Base-by-base conservation (phyloP, 2,113 vertebrate genomes). In the Corythornis cristatus region DNA sequence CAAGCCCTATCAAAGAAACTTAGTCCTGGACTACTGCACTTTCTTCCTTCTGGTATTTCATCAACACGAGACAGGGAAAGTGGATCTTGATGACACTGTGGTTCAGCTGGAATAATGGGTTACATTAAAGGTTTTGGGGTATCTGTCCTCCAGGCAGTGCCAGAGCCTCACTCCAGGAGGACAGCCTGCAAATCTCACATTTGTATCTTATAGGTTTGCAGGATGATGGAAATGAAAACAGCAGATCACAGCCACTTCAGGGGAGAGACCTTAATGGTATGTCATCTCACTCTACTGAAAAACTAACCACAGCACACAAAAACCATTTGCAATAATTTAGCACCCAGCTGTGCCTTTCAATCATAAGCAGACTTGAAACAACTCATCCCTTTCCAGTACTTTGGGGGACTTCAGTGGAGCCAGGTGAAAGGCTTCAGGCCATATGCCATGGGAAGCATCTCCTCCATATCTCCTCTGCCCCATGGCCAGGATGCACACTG, bases 161-260 rank as follows among this genome's bases (percentile, higher is more conserved):
- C 76, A 70, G 20, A 48, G 11, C 18, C 46, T 45, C 42, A 5
- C 12, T n/a, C 20, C 84, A 37, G 73, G 48, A 78, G n/a, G 62
- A 58, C 60, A 66, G 6, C 42, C n/a, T 76, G 33, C 71, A 40
- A 58, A 9, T 13, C 53, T 95, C 89, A 64, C 2, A 0, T 77
- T 79, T 45, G 0, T 62, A 0, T 92, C 42, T 88, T 79, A n/a
- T 23, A 98, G 97, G 96, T 51, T 37, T 84, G 33, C 80, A 88
- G 35, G 89, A 84, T 2, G 33, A 97, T 6, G 91, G 89, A 54
- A 97, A 98, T 1, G 93, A 95, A 57, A 97, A 97, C 85, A 94
- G 75, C 81, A 96, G 85, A 43, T 57, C 94, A 18, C 90, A 90
- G 90, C 60, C 91, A 66, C 64, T 45, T 6, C 95, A 71, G 79